Conservation (phyloP, 2,797 vertebrate genomes). For the Chrosomus eos region DNA sequence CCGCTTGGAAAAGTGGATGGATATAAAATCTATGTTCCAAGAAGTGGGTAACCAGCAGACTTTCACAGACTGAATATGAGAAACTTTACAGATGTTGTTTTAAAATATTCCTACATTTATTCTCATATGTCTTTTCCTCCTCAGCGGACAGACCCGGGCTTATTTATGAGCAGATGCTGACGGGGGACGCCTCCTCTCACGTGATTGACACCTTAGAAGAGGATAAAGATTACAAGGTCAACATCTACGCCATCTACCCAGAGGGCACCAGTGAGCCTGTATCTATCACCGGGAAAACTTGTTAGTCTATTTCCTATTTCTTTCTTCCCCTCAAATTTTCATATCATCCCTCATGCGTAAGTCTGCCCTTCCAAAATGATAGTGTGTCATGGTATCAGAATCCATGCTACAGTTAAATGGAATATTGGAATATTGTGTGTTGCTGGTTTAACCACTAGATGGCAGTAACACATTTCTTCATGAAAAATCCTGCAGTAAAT, state of each 20-base stretch:
- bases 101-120: background rate
- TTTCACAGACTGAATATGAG: background rate
- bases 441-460: conserved; percentile 23
- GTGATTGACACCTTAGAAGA: conserved; percentile 85
- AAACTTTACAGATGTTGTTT: background rate
- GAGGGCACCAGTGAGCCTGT: conserved; percentile 82
- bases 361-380: background rate
- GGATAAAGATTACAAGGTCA: conserved; percentile 83
- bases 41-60: conserved; percentile 74
- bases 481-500: background rate
- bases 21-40: conserved; percentile 88
- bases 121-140: background rate
- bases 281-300: conserved; percentile 81
- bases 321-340: background rate
- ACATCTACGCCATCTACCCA: conserved; percentile 80
- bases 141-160: conserved; percentile 81
- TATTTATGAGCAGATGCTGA: conserved; percentile 80
- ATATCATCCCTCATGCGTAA: background rate
- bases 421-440: too few species aligned
- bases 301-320: conserved; percentile 66
- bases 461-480: conserved; percentile 12
- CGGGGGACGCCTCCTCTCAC: conserved; percentile 79
- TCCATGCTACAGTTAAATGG: too few species aligned
- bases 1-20: conserved; percentile 79
- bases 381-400: background rate